phyloP scores from a whole-genome alignment of 2,113 vertebrate species.

The Toxotes chatareus region DNA sequence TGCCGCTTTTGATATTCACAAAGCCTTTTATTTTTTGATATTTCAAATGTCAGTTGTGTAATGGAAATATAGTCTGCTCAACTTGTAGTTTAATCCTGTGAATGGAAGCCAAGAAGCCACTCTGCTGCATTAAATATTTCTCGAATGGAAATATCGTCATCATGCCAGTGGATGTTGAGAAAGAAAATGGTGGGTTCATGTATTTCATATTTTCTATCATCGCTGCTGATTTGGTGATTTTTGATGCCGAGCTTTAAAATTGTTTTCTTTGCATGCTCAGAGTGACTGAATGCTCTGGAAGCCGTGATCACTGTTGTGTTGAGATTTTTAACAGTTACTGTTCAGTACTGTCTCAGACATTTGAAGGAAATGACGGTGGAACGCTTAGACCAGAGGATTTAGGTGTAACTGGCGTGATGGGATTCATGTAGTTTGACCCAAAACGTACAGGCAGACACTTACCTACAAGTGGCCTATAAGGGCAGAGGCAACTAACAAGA shows the following conservation, averaged over 20 bases:
- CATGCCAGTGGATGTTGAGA: background rate
- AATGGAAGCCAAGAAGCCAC: background rate
- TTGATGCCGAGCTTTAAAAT: background rate
- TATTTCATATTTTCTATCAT: background rate
- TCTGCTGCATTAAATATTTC: background rate
- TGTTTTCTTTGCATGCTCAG: background rate
- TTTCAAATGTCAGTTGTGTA: constrained; percentile 9
- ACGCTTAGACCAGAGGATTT: background rate
- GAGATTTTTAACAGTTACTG: background rate
- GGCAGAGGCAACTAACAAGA: constrained; percentile 14
- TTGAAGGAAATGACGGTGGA: background rate
- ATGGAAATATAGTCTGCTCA: background rate
- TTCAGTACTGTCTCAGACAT: background rate
- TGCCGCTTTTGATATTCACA: constrained; percentile 3
- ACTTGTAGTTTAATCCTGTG: background rate
- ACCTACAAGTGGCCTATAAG: background rate
- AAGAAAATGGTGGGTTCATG: background rate
- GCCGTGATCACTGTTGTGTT: background rate
- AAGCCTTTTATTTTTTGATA: background rate
- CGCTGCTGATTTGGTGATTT: background rate
- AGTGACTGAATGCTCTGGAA: background rate
- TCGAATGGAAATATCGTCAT: background rate
- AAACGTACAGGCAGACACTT: background rate
- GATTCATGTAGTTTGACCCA: background rate
- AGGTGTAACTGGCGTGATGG: background rate